phyloP scores from a whole-genome alignment of 2,888 invertebrate genomes.

The Strigamia crassipes region DNA sequence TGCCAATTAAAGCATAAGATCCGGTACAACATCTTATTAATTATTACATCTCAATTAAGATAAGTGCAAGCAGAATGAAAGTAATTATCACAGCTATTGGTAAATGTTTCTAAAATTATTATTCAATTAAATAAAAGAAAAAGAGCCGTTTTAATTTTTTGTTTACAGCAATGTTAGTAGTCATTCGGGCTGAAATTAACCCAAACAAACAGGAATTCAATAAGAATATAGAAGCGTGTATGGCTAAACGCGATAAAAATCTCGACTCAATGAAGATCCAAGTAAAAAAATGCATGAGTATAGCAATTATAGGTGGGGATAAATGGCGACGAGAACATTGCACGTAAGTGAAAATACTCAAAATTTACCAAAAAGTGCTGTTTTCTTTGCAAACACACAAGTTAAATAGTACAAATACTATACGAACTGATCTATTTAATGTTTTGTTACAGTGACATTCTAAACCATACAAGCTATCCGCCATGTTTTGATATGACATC shows the following conservation, averaged over 20 bases:
- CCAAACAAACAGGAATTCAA: neutral
- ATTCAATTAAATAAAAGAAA: neutral
- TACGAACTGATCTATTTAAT: too few relatives aligned
- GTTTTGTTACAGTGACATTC: neutral
- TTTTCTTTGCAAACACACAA: too few relatives aligned
- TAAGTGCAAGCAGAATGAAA: neutral
- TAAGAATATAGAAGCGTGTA: neutral
- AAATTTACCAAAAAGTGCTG: too few relatives aligned
- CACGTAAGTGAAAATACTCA: neutral
- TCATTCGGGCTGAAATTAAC: neutral
- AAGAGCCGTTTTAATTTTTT: neutral
- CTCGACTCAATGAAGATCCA: neutral
- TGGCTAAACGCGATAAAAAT: neutral
- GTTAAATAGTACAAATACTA: too few relatives aligned
- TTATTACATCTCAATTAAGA: too few relatives aligned
- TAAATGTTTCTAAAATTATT: neutral
- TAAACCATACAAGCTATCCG: neutral
- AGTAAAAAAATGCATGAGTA: neutral
- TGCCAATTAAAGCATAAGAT: neutral
- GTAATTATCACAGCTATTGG: neutral
- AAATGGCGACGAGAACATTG: neutral
- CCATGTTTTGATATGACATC: neutral
- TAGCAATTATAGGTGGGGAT: neutral
- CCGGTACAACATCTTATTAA: neutral
- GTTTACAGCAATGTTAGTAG: neutral